Evolutionary conservation across 2,113 vertebrate species (phyloP).

Genomic region (Semicossyphus pulcher): DNA sequence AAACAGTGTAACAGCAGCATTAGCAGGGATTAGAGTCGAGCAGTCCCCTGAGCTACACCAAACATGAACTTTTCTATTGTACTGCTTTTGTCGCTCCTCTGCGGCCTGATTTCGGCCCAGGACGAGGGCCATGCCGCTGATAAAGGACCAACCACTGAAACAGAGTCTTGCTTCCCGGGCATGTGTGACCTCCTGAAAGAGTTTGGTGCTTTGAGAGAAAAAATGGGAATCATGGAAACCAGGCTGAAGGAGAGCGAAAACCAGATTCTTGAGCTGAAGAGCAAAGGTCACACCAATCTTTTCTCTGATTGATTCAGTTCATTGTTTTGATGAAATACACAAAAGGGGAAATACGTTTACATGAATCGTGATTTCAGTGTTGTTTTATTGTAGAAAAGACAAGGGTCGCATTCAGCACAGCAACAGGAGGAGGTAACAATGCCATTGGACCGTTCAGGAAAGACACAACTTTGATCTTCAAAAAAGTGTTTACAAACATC

Average conservation of each 20-base stretch:
- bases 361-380: not conserved
- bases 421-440: rapidly evolving
- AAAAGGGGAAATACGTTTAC: not conserved
- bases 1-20: not conserved
- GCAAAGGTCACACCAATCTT: not conserved
- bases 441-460: not conserved
- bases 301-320: not conserved
- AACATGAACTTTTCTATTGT: not conserved
- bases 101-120: not conserved
- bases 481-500: rapidly evolving
- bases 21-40: no score
- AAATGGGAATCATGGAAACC: not conserved
- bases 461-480: not conserved
- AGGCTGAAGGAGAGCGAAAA: not conserved
- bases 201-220: not conserved
- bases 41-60: no score
- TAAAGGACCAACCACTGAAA: rapidly evolving
- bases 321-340: not conserved
- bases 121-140: rapidly evolving
- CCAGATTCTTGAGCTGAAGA: not conserved
- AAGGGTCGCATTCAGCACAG: not conserved
- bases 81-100: not conserved
- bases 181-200: not conserved
- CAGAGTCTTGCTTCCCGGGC: not conserved
- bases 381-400: not conserved